These are phyloP conservation scores for Chrosomus eos DNA, from an alignment of 2,797 vertebrate genomes.

Conservation along the genomic window DNA sequence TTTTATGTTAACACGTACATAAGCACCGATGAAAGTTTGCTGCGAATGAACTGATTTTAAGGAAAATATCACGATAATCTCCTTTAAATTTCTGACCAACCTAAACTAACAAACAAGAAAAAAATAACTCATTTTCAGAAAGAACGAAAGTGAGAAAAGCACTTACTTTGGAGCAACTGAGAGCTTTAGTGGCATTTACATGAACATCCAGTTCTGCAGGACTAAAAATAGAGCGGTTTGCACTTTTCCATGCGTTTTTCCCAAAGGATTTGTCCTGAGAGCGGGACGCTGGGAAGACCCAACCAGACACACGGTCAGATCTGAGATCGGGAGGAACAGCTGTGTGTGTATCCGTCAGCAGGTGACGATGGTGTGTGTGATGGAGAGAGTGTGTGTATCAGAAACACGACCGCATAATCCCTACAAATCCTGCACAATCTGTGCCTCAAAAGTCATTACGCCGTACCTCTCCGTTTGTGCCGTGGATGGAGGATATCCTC, in stretches of 20 bases:
- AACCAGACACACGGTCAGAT: slow-evolving; percentile 43
- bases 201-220: slow-evolving; percentile 59
- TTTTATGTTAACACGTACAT: not conserved
- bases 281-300: slow-evolving; percentile 65
- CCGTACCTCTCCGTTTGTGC: slow-evolving; percentile 47
- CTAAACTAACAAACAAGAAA: slow-evolving; percentile 39
- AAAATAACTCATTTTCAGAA: not conserved
- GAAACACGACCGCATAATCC: slow-evolving; percentile 50
- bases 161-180: slow-evolving; percentile 61
- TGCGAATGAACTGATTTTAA: not conserved
- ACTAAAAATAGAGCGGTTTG: slow-evolving; percentile 73
- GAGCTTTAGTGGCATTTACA: slow-evolving; percentile 50
- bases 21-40: not conserved
- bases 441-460: slow-evolving; percentile 59
- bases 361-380: not conserved
- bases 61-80: not conserved
- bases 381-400: not conserved
- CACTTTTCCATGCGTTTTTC: slow-evolving; percentile 67
- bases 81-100: not conserved
- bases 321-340: slow-evolving; percentile 43
- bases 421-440: slow-evolving; percentile 57
- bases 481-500: slow-evolving; percentile 25
- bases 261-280: slow-evolving; percentile 65
- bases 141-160: slow-evolving; percentile 46
- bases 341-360: slow-evolving; percentile 37